Evolutionary conservation across 2,888 invertebrate genomes (phyloP).

Genomic region (Melieria omissa): DNA sequence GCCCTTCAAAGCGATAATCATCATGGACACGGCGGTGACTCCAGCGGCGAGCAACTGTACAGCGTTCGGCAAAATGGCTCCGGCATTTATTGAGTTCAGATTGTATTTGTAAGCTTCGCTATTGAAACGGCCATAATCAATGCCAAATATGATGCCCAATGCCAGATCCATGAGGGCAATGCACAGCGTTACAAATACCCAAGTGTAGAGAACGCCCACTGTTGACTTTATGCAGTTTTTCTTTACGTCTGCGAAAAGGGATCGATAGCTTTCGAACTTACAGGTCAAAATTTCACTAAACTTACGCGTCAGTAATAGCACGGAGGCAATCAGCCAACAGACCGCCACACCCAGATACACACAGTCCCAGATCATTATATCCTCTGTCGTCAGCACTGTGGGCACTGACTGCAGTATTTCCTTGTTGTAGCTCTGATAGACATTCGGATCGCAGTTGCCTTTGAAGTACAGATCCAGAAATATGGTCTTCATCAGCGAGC

Average conservation of each 20-base stretch:
- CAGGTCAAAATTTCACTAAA: constrained; percentile 28
- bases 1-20: constrained; percentile 66
- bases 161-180: constrained; percentile 62
- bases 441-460: constrained; percentile 46
- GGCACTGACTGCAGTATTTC: constrained; percentile 43
- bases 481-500: constrained; percentile 53
- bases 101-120: constrained; percentile 47
- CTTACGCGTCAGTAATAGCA: constrained; percentile 59
- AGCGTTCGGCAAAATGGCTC: constrained; percentile 47
- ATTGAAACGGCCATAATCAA: constrained; percentile 60
- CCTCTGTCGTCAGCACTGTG: constrained; percentile 55
- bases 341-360: constrained; percentile 61
- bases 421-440: constrained; percentile 49
- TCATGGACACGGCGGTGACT: constrained; percentile 60
- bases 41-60: constrained; percentile 56
- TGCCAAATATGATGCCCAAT: constrained; percentile 62
- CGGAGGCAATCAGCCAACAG: constrained; percentile 60
- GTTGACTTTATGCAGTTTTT: constrained; percentile 51
- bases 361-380: constrained; percentile 60
- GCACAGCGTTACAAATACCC: constrained; percentile 56
- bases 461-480: constrained; percentile 64
- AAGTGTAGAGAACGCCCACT: constrained; percentile 54
- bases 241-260: constrained; percentile 52
- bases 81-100: constrained; percentile 48
- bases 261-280: neutral